Evolutionary conservation across 2,113 vertebrate species (phyloP), one percentile per base, ranked within the genome.

Genomic region (Microtus oregoni): DNA sequence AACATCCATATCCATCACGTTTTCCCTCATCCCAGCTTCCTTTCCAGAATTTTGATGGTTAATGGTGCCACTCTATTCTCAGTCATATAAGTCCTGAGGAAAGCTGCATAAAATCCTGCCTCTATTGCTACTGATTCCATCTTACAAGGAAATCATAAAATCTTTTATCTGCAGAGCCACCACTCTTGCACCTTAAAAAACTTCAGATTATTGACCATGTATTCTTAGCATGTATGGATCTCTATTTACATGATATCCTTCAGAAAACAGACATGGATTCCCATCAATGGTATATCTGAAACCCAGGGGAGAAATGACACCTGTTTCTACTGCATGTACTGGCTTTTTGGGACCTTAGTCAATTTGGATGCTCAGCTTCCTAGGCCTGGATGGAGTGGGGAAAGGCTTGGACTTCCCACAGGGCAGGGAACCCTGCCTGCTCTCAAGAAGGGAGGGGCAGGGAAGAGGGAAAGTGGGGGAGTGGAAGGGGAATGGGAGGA

Each of bases 121-220:
- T 9, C 70, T 72, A 83, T 58, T 87, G 11, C n/a, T 85, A 72
- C 0, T 94, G 14, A 91, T 67, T 82, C 19, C 14, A 2, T 73
- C 63, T 93, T 85, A 41, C 24, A 94, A 75, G 28, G 32, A 91
- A 63, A 75, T 78, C 24, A 55, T 91, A 30, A 94, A 70, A 82
- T 76, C 1, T 82, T 94, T 86, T 55, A 89, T 78, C 17, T 70
- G 24, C 17, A 86, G 0, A n/a, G 28, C 55, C 11, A 89, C 17
- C 26, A 76, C 83, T 91, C 89, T 55, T 77, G 52, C 4, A 38
- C 20, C 70, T 83, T 73, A n/a, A 35, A 92, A 61, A 65, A 26
- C 30, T 79, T 92, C 77, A 73, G 8, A 73, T 22, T 76, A 52
- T 15, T 70, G 72, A 17, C 15, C 67, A 68, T 26, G 10, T 83